Evolutionary conservation across 2,113 vertebrate genomes (phyloP), one percentile per base, ranked within the genome.

Genomic region (Synchiropus splendidus): DNA sequence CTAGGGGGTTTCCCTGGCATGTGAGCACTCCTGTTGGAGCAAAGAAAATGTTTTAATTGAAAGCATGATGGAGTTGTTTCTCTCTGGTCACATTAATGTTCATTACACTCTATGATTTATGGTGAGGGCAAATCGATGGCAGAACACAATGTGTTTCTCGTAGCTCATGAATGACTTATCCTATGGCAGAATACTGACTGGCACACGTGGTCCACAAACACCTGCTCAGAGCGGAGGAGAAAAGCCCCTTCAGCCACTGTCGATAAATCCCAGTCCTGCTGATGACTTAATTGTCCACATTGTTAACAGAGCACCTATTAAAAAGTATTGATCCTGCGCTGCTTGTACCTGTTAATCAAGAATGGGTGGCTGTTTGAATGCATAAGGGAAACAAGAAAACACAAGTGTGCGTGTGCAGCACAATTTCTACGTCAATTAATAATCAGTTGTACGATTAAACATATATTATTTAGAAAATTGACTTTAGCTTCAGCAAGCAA

Each of bases 401-500:
- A 42, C 16, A 15, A n/a, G 18, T 31, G 16, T 45, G 16, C 12
- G 6, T 8, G 15, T 50, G 27, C 54, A 51, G 36, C 18, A 1
- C 16, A 58, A 12, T 13, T 31, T 43, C 18, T 39, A 16, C 18
- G 43, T 62, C 39, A 21, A 75, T 70, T 51, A 48, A 54, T 70
- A 59, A 72, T 45, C 45, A 42, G 39, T 40, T 50, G 58, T 17
- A 52, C 36, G 48, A 62, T 55, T 18, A 58, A 35, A 17, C 31
- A 58, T 77, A 37, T 46, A 67, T 71, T 58, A 67, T 71, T 75
- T 43, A 73, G 57, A 10, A 18, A 45, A 14, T 6, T 18, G 18
- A 58, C 57, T 45, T 33, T 47, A 52, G 14, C 35, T 21, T 12
- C 21, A 36, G 34, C 31, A 34, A 21, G 46, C 37, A 48, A 51